phyloP scores from a whole-genome alignment of 2,797 vertebrate species.

The Discoglossus pictus region DNA sequence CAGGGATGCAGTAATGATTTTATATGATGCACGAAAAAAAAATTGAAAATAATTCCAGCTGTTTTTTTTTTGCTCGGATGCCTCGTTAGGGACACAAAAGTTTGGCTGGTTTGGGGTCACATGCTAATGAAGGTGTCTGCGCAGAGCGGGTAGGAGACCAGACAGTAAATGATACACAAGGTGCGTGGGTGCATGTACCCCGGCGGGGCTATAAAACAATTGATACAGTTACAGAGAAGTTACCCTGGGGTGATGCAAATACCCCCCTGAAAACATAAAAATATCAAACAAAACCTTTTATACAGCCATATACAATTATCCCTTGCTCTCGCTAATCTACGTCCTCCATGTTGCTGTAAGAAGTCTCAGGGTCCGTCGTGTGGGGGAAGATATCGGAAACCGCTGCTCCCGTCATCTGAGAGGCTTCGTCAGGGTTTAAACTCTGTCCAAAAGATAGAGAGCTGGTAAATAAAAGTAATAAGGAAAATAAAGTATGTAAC shows the following conservation, averaged over 20 bases:
- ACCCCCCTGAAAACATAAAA: constrained; percentile 60
- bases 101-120: too few species aligned
- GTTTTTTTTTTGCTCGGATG: too few species aligned
- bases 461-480: too few species aligned
- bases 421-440: constrained; percentile 82
- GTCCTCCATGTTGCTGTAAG: constrained; percentile 98
- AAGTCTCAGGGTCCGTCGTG: constrained; percentile 80
- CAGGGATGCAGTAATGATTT: too few species aligned
- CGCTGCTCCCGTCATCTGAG: constrained; percentile 79
- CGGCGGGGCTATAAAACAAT: background rate
- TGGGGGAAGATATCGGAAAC: constrained; percentile 80
- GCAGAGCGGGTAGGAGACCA: background rate
- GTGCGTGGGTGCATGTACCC: constrained; percentile 11
- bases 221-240: background rate
- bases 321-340: constrained; percentile 76
- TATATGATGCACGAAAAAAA: too few species aligned
- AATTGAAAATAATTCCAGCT: too few species aligned
- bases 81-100: too few species aligned
- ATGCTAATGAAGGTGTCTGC: background rate
- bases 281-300: constrained; percentile 58
- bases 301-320: constrained; percentile 52
- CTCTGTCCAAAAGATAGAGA: constrained; percentile 81
- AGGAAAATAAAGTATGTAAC: too few species aligned
- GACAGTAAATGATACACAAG: constrained; percentile 16
- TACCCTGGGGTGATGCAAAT: background rate